Conservation (phyloP, 2,797 vertebrate genomes). For the Florisuga fusca region DNA sequence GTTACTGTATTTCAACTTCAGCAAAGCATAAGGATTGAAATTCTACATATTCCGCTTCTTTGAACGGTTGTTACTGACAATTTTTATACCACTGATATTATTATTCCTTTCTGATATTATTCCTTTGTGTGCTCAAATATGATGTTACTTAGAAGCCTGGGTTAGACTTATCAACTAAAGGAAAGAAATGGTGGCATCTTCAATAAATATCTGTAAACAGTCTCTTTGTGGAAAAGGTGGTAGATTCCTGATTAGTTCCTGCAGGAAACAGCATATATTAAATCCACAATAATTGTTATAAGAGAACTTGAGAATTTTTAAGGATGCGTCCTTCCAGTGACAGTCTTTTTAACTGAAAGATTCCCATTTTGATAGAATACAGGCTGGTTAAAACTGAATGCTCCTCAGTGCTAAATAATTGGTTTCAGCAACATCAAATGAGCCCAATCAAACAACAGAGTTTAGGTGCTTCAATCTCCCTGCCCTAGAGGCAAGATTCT, state of each 20-base stretch:
- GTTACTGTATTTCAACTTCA: neutral
- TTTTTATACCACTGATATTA: neutral
- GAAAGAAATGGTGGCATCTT: neutral
- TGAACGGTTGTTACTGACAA: neutral
- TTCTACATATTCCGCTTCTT: neutral
- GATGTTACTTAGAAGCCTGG: neutral
- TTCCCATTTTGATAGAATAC: neutral
- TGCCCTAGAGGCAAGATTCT: neutral
- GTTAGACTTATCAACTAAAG: neutral
- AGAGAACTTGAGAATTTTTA: rapidly evolving
- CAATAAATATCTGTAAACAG: neutral
- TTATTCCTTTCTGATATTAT: neutral
- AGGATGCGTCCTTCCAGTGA: neutral
- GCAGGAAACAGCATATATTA: neutral
- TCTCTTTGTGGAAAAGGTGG: neutral
- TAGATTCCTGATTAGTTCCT: neutral
- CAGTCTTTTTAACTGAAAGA: neutral
- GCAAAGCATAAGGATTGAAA: neutral
- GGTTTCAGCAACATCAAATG: neutral
- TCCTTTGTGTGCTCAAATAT: neutral
- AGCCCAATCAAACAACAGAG: neutral
- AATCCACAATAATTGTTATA: neutral
- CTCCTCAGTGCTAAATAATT: neutral
- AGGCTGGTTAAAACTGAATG: neutral
- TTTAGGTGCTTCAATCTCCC: neutral